These are phyloP conservation scores for Galemys pyrenaicus DNA, from an alignment of 2,113 vertebrate species.

Conservation along the genomic window DNA sequence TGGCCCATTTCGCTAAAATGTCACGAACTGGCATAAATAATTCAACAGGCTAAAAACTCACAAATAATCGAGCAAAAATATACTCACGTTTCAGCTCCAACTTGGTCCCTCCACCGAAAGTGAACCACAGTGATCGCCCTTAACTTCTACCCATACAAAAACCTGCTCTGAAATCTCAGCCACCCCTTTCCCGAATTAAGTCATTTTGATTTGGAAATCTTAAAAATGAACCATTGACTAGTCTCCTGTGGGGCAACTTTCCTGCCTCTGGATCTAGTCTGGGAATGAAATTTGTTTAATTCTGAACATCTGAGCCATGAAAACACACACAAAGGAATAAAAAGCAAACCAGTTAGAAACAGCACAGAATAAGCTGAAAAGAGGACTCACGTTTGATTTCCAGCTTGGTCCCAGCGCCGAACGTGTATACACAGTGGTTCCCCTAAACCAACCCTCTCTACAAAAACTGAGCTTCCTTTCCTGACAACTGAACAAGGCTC, in stretches of 20 bases:
- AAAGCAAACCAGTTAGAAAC: not conserved
- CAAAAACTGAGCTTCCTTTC: slow-evolving; percentile 64
- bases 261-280: not conserved
- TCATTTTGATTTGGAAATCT: slow-evolving; percentile 40
- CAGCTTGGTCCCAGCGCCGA: slow-evolving; percentile 27
- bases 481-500: not conserved
- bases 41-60: not conserved
- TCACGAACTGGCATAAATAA: not conserved
- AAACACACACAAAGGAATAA: not conserved
- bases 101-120: slow-evolving; percentile 50
- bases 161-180: not conserved
- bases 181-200: not conserved
- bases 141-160: slow-evolving; percentile 47
- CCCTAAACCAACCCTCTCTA: not conserved
- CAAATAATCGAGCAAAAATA: slow-evolving; percentile 19
- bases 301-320: not conserved
- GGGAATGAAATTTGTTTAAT: slow-evolving; percentile 1
- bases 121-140: slow-evolving; percentile 38
- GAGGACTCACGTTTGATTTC: slow-evolving; percentile 68
- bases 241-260: not conserved
- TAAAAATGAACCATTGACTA: not conserved
- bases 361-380: slow-evolving; percentile 5
- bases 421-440: slow-evolving; percentile 61
- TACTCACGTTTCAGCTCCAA: slow-evolving; percentile 74
- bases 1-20: not conserved